Evolutionary conservation across 2,888 invertebrate species (phyloP), one percentile per base, ranked within the genome.

Genomic region (Pocota personata): DNA sequence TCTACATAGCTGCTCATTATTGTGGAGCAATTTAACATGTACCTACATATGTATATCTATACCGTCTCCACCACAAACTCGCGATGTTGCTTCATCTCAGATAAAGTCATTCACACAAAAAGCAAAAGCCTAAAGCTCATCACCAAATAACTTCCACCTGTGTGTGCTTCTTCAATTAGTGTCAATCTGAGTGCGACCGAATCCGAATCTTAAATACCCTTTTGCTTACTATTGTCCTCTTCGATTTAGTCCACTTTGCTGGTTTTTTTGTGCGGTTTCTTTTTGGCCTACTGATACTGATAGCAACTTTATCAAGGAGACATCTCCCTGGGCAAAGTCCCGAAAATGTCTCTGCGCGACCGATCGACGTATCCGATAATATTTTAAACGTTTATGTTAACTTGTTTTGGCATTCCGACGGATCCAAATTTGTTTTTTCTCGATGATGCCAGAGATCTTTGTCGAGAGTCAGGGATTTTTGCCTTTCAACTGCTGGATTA

Each of bases 311-410:
- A 86, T 86, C 86, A 82, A 82, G 76, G 76, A 16, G 66, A 72
- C 76, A 82, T 86, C 76, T 82, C 60, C 5, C 40, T 1, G 43
- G n/a, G 67, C 46, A 48, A 64, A 80, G 71, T 48, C 50, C 76
- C 75, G 62, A 86, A 73, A 86, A 64, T 71, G 84, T 76, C 66
- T 60, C 62, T 40, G 50, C 58, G 32, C 40, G 32, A 52, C 52
- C 84, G 84, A 86, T 86, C 76, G 77, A 71, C 58, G 76, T 46
- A 58, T 46, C 82, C 67, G 86, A 86, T 86, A 86, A 86, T 77
- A 86, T 86, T 82, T 86, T 86, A 86, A 86, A 86, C 80, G 82
- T 86, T 86, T 82, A 82, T 86, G 86, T 86, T 86, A 86, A 86
- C 86, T 86, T 86, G 86, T 86, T 86, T 86, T 86, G 86, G 86